Conservation (phyloP, 2,888 invertebrate genomes). For the Kuschelorhynchus macadamiae region DNA sequence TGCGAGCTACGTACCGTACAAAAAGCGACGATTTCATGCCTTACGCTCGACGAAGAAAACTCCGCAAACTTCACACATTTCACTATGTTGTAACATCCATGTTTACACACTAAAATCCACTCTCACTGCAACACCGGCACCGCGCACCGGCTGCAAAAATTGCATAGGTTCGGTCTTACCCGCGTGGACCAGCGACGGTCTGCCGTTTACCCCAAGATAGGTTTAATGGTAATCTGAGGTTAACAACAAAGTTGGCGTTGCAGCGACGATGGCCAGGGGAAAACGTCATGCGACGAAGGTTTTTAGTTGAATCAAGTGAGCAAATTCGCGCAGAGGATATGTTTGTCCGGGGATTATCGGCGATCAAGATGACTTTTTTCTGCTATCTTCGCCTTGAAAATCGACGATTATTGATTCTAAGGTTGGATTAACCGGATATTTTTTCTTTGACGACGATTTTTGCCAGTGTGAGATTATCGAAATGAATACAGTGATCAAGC, state of each 20-base stretch:
- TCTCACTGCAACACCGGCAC: conserved; percentile 41
- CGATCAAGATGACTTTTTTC: conserved; percentile 1
- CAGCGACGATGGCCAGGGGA: conserved; percentile 33
- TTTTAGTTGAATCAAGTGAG: conserved; percentile 9
- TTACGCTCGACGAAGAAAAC: neutral
- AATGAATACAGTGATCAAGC: too few relatives aligned
- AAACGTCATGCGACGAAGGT: conserved; percentile 28
- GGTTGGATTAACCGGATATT: too few relatives aligned
- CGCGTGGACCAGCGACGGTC: conserved; percentile 29
- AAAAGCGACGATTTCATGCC: neutral
- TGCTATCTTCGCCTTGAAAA: neutral
- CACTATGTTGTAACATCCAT: conserved; percentile 21
- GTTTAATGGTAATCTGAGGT: conserved; percentile 28
- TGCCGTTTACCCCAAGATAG: conserved; percentile 44
- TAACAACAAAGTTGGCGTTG: conserved; percentile 41
- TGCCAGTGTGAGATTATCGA: too few relatives aligned
- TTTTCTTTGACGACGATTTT: too few relatives aligned
- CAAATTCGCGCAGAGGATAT: conserved; percentile 22
- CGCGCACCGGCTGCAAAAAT: conserved; percentile 3
- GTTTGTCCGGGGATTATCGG: neutral
- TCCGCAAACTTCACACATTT: conserved; percentile 23
- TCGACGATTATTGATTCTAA: too few relatives aligned
- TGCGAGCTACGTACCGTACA: conserved; percentile 23
- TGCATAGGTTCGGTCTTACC: conserved; percentile 26
- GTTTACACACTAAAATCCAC: conserved; percentile 29